phyloP scores from a whole-genome alignment of 2,113 vertebrate genomes.

The Agapornis roseicollis region DNA sequence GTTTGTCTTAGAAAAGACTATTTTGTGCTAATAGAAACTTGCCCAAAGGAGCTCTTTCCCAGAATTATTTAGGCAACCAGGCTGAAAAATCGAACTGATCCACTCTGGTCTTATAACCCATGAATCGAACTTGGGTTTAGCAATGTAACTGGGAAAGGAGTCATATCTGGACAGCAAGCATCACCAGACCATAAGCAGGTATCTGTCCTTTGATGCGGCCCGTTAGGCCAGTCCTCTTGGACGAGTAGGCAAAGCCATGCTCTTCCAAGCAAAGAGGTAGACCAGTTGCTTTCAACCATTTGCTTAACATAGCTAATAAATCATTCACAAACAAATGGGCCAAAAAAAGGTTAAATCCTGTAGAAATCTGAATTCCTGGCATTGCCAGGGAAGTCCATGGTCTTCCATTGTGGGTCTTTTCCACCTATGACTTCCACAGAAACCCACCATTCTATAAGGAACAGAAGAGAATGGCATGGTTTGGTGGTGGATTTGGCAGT shows the following conservation, averaged over 20 bases:
- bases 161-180: background rate
- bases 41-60: background rate
- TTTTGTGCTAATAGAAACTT: background rate
- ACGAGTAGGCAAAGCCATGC: rapidly evolving
- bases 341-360: background rate
- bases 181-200: background rate
- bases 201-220: background rate
- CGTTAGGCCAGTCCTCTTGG: background rate
- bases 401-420: background rate
- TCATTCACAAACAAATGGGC: background rate
- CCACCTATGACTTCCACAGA: background rate
- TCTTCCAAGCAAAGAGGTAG: background rate
- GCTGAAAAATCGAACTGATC: background rate
- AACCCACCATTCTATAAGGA: background rate
- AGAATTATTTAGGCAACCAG: background rate
- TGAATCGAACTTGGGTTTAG: background rate
- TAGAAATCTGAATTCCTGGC: background rate
- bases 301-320: background rate
- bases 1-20: background rate
- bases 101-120: background rate
- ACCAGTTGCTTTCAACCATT: background rate
- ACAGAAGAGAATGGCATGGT: background rate
- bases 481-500: background rate
- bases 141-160: background rate
- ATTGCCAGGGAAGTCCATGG: background rate